Conservation (phyloP, 1,140 invertebrate genomes). For the Calliopsis andreniformis region DNA sequence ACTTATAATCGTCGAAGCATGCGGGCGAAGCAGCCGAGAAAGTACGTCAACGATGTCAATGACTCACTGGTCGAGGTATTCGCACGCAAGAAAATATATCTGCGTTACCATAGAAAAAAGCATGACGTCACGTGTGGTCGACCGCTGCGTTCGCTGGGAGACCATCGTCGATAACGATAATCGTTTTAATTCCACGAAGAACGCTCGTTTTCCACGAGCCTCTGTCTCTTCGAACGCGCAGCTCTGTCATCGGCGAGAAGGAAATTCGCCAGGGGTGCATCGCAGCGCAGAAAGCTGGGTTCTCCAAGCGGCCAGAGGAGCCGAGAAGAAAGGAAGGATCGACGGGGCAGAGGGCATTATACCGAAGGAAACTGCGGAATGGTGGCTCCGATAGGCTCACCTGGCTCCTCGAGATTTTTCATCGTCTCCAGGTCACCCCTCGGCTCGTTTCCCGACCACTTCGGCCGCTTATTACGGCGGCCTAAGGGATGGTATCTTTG, state of each 20-base stretch:
- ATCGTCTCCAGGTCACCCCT: background rate
- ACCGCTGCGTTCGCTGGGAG: too few species aligned
- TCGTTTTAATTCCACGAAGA: background rate
- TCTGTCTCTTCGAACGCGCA: background rate
- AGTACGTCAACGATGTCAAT: conserved; percentile 6
- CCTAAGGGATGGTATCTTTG: conserved; percentile 70
- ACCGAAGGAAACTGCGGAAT: background rate
- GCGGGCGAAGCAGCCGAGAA: background rate
- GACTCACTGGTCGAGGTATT: conserved; percentile 40
- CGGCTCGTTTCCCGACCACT: conserved; percentile 20
- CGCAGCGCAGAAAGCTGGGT: background rate
- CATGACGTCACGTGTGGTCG: conserved; percentile 12
- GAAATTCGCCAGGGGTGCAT: background rate
- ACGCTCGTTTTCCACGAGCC: background rate
- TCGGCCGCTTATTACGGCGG: conserved; percentile 35
- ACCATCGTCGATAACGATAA: background rate
- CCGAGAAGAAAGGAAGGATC: background rate
- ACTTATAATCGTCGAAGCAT: background rate
- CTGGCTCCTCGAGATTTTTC: conserved; percentile 32
- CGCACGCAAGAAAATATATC: conserved; percentile 34
- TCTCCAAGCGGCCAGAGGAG: conserved; percentile 1
- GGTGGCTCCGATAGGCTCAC: conserved; percentile 19
- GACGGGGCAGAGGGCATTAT: background rate
- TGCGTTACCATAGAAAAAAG: conserved; percentile 35
- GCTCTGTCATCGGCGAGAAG: background rate